Conservation (phyloP, 2,888 invertebrate genomes). For the Aphodius sticticus region DNA sequence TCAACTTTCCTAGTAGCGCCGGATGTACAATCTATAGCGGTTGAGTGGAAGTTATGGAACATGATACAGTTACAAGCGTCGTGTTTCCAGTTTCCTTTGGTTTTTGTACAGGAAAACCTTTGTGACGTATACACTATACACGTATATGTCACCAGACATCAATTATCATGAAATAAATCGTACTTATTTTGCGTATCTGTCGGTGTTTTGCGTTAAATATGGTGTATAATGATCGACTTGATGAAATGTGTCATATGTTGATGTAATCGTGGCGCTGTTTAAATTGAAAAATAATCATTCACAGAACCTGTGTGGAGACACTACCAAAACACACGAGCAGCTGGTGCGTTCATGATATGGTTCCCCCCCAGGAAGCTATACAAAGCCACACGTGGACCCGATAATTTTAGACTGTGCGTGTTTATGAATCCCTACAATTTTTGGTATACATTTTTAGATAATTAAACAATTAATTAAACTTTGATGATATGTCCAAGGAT, state of each 20-base stretch:
- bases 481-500: not conserved
- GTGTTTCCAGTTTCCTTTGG: slow-evolving; percentile 4
- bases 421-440: not conserved
- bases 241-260: not conserved
- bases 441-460: not conserved
- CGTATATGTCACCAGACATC: not conserved
- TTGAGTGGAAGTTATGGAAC: not conserved
- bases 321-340: not conserved
- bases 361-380: not conserved
- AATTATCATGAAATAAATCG: no score
- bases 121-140: not conserved
- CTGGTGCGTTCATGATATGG: not conserved
- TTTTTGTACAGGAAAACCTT: not conserved
- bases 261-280: not conserved
- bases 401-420: not conserved
- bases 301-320: not conserved
- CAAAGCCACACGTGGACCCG: not conserved
- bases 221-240: not conserved
- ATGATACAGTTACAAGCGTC: not conserved
- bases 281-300: not conserved
- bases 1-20: not conserved
- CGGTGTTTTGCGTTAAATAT: no score
- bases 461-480: not conserved
- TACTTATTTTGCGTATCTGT: no score
- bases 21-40: not conserved